Conservation (phyloP, 2,113 vertebrate genomes). For the Trachemys scripta region DNA sequence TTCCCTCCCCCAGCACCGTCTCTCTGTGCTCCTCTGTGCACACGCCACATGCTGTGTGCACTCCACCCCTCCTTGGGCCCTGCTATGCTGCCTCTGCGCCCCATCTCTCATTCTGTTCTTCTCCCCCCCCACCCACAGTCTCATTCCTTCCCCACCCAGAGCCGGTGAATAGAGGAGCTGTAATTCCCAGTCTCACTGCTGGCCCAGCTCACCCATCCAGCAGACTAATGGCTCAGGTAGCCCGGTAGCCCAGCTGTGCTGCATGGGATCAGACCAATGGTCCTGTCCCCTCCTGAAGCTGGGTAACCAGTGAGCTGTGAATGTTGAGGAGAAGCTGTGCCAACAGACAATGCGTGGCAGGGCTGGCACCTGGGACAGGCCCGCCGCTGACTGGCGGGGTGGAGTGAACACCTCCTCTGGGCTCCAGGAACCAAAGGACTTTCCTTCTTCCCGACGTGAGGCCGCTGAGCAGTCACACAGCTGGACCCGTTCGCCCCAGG, state of each 20-base stretch:
- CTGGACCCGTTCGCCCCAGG: no score
- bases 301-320: not conserved
- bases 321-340: not conserved
- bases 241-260: no score
- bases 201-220: not conserved
- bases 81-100: fast-evolving
- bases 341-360: not conserved
- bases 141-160: not conserved
- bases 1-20: fast-evolving
- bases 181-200: not conserved
- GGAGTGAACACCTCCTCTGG: not conserved
- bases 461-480: not conserved
- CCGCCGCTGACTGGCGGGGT: not conserved
- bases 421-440: not conserved
- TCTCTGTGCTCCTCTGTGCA: fast-evolving
- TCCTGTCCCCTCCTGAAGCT: not conserved
- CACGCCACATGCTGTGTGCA: not conserved
- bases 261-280: no score
- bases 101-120: no score
- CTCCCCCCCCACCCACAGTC: not conserved
- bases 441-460: not conserved
- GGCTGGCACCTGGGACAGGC: not conserved
- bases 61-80: not conserved
- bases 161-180: not conserved
- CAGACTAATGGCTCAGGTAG: no score